Conservation (phyloP, 2,797 vertebrate genomes). For the Arrhamphus sclerolepis region DNA sequence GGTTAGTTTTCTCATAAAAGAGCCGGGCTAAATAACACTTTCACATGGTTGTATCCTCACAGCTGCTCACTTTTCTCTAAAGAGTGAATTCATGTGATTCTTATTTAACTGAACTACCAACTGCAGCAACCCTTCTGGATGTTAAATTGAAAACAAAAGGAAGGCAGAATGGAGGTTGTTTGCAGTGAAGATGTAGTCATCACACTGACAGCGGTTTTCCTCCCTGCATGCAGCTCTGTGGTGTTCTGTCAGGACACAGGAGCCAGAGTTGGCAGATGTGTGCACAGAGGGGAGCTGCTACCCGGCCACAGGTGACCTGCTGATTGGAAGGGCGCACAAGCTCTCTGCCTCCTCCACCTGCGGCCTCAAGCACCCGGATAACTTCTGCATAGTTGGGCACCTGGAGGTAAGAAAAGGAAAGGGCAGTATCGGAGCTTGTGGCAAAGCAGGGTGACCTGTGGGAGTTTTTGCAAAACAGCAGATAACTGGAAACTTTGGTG, state of each 20-base stretch:
- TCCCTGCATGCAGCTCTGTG: constrained; percentile 75
- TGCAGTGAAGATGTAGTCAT: background rate
- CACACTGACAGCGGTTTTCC: background rate
- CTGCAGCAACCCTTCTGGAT: background rate
- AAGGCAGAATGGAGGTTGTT: background rate
- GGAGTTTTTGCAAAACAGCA: background rate
- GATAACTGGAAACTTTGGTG: background rate
- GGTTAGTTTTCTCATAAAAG: background rate
- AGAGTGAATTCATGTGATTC: constrained; percentile 24
- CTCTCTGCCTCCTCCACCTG: constrained; percentile 90
- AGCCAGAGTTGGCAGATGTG: constrained; percentile 86
- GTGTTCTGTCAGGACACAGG: constrained; percentile 64
- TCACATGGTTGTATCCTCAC: background rate
- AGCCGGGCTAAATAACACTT: background rate
- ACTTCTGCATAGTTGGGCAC: constrained; percentile 93
- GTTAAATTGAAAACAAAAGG: constrained; percentile 8
- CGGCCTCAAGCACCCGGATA: constrained; percentile 83
- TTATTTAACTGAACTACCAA: background rate
- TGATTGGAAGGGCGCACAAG: constrained; percentile 89
- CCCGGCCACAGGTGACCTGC: constrained; percentile 94
- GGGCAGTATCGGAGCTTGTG: background rate
- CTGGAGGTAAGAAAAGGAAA: constrained; percentile 82
- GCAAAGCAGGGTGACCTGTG: background rate
- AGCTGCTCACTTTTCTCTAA: background rate
- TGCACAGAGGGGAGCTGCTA: constrained; percentile 97